A percentile compares a stretch with the other conserved stretches of the same genome.
Evolutionary conservation across 2,888 invertebrate species (phyloP).

Genomic region (Thumatha senex): DNA sequence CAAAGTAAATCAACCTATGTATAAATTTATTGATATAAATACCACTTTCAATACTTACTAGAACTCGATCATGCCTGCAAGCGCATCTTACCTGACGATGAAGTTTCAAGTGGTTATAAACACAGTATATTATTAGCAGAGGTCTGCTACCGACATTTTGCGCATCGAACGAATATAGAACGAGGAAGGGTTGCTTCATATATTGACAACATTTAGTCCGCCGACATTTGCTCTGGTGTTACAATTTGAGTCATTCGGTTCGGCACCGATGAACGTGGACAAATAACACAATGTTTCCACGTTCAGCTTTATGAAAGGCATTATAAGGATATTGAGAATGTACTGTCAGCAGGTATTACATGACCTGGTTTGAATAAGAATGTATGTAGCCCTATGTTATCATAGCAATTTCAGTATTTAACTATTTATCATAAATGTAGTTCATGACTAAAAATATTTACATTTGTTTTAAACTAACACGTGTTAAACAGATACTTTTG

Average conservation of each 20-base stretch:
- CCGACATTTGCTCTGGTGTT: slow-evolving; percentile 63
- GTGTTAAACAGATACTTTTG: too few species aligned
- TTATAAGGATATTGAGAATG: slow-evolving; percentile 13
- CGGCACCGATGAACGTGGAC: slow-evolving; percentile 34
- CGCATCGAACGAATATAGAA: slow-evolving; percentile 44
- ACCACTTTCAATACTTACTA: too few species aligned
- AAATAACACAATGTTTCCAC: slow-evolving; percentile 25
- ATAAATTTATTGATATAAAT: too few species aligned
- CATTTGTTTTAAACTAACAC: too few species aligned
- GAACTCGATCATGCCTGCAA: too few species aligned
- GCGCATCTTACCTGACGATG: too few species aligned
- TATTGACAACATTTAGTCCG: slow-evolving; percentile 53
- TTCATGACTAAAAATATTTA: too few species aligned
- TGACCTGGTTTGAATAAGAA: neutral
- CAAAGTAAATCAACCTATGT: too few species aligned
- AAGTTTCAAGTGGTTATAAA: too few species aligned
- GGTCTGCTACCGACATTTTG: slow-evolving; percentile 41
- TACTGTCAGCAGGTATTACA: slow-evolving; percentile 6
- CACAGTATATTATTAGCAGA: slow-evolving; percentile 9
- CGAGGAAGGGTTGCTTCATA: slow-evolving; percentile 38
- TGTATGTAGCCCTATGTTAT: too few species aligned
- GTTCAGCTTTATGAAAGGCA: neutral
- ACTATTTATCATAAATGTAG: too few species aligned
- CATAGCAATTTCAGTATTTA: too few species aligned
- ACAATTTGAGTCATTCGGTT: slow-evolving; percentile 60